Evolutionary conservation across 2,888 invertebrate species (phyloP).

Genomic region (Sminthurinus aureus): DNA sequence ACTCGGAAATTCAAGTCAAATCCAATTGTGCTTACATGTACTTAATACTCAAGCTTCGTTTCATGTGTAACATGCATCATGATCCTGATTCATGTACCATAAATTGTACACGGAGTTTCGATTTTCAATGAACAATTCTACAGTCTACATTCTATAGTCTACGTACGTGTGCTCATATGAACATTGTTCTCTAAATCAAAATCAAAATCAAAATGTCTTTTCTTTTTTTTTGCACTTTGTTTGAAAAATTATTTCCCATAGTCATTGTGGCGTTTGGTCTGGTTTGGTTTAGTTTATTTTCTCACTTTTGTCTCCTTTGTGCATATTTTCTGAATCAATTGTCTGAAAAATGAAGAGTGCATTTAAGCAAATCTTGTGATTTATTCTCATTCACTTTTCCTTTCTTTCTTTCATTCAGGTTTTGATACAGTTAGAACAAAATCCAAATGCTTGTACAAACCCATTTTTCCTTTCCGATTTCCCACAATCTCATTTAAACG

Average conservation of each 20-base stretch:
- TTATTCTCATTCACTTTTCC: background rate
- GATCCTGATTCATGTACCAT: no score
- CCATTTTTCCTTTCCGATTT: background rate
- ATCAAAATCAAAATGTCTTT: background rate
- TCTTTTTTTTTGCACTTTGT: background rate
- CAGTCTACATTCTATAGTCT: no score
- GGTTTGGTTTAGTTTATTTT: background rate
- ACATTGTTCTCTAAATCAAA: background rate
- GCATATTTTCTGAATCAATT: background rate
- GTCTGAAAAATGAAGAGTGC: background rate
- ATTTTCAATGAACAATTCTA: no score
- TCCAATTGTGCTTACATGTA: background rate
- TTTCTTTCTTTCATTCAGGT: no score
- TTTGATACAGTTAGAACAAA: no score
- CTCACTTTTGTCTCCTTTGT: background rate
- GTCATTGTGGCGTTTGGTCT: background rate
- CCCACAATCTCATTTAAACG: background rate
- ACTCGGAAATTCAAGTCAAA: background rate
- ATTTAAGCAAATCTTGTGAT: background rate
- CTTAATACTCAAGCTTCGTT: background rate
- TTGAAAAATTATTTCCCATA: background rate
- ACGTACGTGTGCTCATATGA: no score
- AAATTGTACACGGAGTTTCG: no score
- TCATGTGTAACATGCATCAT: no score
- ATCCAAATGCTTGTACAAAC: no score